Percentiles rank a stretch among this genome's conserved stretches.
These are phyloP conservation scores for Dorcus hopei DNA, from an alignment of 2,888 invertebrate species.

Conservation along the genomic window DNA sequence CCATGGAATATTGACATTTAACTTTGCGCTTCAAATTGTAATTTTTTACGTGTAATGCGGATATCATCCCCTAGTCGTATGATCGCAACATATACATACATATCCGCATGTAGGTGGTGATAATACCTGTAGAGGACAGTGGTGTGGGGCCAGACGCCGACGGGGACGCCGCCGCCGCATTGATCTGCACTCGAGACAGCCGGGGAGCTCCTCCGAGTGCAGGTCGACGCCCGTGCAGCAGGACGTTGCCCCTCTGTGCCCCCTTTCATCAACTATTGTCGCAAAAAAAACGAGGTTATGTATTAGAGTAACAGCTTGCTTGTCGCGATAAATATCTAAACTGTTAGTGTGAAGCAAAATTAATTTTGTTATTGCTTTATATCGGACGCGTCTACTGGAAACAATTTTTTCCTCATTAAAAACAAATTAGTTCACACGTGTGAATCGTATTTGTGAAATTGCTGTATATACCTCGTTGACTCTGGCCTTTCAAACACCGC, in stretches of 20 bases:
- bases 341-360: not conserved
- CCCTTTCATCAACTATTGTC: slow-evolving; percentile 5
- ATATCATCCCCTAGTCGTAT: not conserved
- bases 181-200: slow-evolving; percentile 55
- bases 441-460: not conserved
- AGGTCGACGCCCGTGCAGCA: slow-evolving; percentile 44
- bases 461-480: too few relatives aligned
- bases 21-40: too few relatives aligned
- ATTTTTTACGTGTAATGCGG: not conserved
- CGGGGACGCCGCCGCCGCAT: slow-evolving; percentile 51
- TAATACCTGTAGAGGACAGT: slow-evolving; percentile 20
- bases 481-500: too few relatives aligned
- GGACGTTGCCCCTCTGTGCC: slow-evolving; percentile 35
- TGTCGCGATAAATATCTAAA: not conserved
- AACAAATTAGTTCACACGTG: too few relatives aligned
- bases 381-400: not conserved
- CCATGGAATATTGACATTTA: too few relatives aligned
- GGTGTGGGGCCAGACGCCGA: slow-evolving; percentile 61
- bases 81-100: not conserved
- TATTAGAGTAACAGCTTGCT: not conserved
- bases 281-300: slow-evolving; percentile 13
- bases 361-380: not conserved
- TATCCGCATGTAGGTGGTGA: slow-evolving; percentile 10
- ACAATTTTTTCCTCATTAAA: too few relatives aligned
- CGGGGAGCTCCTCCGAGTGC: slow-evolving; percentile 47